These are phyloP conservation scores for Homalodisca vitripennis DNA, from an alignment of 1,140 invertebrate genomes.

Conservation along the genomic window DNA sequence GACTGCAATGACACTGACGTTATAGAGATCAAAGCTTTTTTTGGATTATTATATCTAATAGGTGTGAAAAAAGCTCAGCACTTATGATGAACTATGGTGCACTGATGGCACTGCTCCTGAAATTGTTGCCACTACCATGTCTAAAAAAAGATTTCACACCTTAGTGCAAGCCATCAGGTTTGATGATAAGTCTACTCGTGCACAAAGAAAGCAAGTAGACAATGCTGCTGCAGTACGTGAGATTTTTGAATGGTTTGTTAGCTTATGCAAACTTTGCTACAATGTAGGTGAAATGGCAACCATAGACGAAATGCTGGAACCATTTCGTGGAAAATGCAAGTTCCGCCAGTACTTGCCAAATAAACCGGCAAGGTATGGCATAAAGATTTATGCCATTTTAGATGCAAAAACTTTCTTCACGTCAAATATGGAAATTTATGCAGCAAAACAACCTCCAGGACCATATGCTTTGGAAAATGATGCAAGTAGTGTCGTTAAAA, in stretches of 20 bases:
- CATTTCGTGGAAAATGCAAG: neutral
- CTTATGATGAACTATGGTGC: conserved; percentile 44
- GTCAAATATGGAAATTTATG: neutral
- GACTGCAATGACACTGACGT: too few relatives aligned
- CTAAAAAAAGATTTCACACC: neutral
- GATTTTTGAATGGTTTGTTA: conserved; percentile 39
- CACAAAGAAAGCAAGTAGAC: conserved; percentile 41
- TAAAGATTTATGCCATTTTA: conserved; percentile 25
- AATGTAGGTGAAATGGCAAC: conserved; percentile 27
- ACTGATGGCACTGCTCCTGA: conserved; percentile 38
- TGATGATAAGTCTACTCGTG: conserved; percentile 42
- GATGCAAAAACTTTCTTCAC: conserved; percentile 25
- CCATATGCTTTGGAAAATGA: conserved; percentile 21
- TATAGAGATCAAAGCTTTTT: too few relatives aligned
- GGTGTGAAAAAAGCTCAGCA: too few relatives aligned
- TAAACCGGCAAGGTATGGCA: neutral
- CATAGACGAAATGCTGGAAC: neutral
- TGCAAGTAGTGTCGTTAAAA: conserved; percentile 2
- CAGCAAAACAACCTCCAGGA: neutral
- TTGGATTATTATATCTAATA: too few relatives aligned
- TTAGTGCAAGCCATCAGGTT: conserved; percentile 38
- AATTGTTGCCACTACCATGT: conserved; percentile 10
- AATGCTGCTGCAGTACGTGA: conserved; percentile 44
- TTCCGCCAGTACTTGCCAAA: conserved; percentile 6
- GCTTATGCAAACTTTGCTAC: conserved; percentile 39